phyloP scores from a whole-genome alignment of 2,113 vertebrate species.

The Naja naja region DNA sequence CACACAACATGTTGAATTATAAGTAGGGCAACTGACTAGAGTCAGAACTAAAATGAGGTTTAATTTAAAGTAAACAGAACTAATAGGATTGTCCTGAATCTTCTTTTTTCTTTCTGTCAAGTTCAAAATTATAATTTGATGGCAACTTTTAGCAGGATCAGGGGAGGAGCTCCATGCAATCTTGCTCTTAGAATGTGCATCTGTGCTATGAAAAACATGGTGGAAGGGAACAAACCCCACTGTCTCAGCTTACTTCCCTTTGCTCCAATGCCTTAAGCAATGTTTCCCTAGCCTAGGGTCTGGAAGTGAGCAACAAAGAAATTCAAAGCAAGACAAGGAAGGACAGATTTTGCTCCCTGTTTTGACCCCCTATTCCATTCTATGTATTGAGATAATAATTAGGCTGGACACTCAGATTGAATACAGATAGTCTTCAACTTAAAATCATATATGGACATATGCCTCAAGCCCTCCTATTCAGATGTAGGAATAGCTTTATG shows the following conservation, averaged over 20 bases:
- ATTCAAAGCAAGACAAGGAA: neutral
- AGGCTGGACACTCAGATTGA: neutral
- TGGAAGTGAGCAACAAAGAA: neutral
- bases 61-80: neutral
- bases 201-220: neutral
- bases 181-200: neutral
- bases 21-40: neutral
- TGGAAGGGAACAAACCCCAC: neutral
- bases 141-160: neutral
- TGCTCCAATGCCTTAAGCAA: no score
- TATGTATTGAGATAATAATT: neutral
- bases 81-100: neutral
- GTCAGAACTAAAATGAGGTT: neutral
- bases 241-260: neutral
- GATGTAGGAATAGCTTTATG: neutral
- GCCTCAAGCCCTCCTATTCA: neutral
- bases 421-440: neutral
- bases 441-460: neutral
- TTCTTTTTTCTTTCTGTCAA: neutral
- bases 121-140: neutral
- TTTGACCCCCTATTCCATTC: neutral
- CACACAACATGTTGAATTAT: neutral
- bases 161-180: neutral
- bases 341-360: neutral
- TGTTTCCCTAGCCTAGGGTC: no score